phyloP scores from a whole-genome alignment of 1,140 invertebrate genomes.

The Euwallacea fornicatus region DNA sequence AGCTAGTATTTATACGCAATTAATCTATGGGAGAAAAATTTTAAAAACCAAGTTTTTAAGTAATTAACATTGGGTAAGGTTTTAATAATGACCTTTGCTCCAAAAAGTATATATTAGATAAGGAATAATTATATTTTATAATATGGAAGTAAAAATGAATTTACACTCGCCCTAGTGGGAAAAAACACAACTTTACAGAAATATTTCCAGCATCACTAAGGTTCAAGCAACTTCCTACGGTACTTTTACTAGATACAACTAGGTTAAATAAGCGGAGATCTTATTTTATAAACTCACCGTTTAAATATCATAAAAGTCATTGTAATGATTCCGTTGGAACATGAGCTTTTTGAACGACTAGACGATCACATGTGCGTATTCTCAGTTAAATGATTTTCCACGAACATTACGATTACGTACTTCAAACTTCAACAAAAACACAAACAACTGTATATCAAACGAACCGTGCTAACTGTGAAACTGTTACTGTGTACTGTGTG shows the following conservation, averaged over 20 bases:
- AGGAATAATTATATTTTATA: no score
- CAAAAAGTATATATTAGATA: no score
- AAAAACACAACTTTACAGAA: no score
- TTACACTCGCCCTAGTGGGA: no score
- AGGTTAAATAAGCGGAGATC: not conserved
- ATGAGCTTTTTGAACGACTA: constrained; percentile 7
- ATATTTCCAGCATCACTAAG: constrained; percentile 20
- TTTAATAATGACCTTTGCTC: no score
- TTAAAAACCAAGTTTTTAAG: no score
- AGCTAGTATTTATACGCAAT: no score
- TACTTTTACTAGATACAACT: constrained; percentile 9
- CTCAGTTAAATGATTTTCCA: not conserved
- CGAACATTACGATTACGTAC: constrained; percentile 19
- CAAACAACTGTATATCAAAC: constrained; percentile 21
- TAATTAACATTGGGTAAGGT: no score
- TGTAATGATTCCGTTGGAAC: constrained; percentile 23
- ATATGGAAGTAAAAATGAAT: no score
- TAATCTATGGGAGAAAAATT: no score
- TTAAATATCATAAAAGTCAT: constrained; percentile 28
- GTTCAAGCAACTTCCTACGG: not conserved
- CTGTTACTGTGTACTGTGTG: no score
- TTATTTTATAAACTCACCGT: constrained; percentile 12
- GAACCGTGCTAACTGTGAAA: not conserved
- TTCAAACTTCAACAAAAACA: constrained; percentile 28
- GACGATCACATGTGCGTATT: constrained; percentile 30